Conservation (phyloP, 2,113 vertebrate species). For the Ochotona curzoniae region DNA sequence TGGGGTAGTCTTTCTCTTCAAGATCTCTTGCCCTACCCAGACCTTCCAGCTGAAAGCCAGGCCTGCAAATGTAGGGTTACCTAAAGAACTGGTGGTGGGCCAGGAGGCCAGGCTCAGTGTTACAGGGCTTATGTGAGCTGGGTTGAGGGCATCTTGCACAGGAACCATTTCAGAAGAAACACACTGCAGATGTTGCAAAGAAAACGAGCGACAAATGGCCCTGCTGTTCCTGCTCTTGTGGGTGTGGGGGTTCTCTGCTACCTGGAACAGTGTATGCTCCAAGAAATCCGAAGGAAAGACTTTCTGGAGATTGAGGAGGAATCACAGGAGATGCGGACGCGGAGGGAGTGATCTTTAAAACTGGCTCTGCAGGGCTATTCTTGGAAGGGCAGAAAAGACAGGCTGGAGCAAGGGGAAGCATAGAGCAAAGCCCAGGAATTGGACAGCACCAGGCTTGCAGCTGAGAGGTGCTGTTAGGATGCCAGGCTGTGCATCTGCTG, state of each 20-base stretch:
- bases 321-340: fast-evolving
- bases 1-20: not conserved
- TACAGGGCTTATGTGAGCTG: not conserved
- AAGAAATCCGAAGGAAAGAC: not conserved
- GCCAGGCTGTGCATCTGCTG: not conserved
- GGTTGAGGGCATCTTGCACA: not conserved
- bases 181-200: not conserved
- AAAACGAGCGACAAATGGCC: not conserved
- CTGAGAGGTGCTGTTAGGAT: too few relatives aligned
- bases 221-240: not conserved
- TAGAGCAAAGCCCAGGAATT: too few relatives aligned
- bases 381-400: not conserved
- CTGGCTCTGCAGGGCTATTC: not conserved
- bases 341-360: not conserved
- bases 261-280: not conserved
- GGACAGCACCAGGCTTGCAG: fast-evolving
- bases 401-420: not conserved
- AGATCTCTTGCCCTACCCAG: not conserved
- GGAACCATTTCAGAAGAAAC: not conserved
- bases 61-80: fast-evolving
- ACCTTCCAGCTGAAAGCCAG: not conserved
- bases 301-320: not conserved
- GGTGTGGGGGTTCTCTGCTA: not conserved
- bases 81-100: not conserved
- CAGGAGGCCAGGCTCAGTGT: not conserved